Evolutionary conservation across 2,797 vertebrate species (phyloP).

Genomic region (Crenichthys baileyi): DNA sequence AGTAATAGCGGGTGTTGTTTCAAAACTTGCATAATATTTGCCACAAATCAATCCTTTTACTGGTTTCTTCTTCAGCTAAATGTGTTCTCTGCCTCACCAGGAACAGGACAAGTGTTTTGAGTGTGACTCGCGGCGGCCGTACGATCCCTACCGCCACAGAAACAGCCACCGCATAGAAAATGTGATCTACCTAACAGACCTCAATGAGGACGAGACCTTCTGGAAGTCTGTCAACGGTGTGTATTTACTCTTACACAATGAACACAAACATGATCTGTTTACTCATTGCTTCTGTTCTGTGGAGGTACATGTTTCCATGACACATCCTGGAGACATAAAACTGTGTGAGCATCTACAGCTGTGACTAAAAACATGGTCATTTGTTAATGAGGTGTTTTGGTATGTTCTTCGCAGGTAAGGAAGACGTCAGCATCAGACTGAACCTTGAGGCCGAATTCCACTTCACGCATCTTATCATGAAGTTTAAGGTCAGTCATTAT

Average conservation of each 20-base stretch:
- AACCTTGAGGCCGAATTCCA: slow-evolving; percentile 89
- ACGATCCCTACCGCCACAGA: slow-evolving; percentile 60
- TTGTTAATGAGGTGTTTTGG: slow-evolving; percentile 1
- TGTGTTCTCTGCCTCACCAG: slow-evolving; percentile 56
- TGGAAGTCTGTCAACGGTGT: slow-evolving; percentile 91
- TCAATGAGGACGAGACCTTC: slow-evolving; percentile 79
- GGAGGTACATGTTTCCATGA: background rate
- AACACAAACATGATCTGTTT: background rate
- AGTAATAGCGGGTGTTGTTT: background rate
- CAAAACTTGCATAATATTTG: background rate
- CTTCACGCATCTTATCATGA: slow-evolving; percentile 92
- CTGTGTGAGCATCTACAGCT: background rate
- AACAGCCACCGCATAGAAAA: slow-evolving; percentile 87
- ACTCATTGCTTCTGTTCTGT: background rate
- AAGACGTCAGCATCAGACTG: slow-evolving; percentile 85
- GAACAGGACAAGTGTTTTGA: slow-evolving; percentile 88
- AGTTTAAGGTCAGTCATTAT: slow-evolving; percentile 83
- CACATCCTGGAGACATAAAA: background rate
- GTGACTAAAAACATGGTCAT: background rate
- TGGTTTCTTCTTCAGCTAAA: background rate
- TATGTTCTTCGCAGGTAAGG: slow-evolving; percentile 77
- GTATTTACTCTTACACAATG: background rate
- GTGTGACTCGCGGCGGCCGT: slow-evolving; percentile 79
- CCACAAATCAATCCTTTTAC: background rate
- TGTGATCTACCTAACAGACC: slow-evolving; percentile 82